These are phyloP conservation scores for Dissostichus mawsoni DNA, from an alignment of 2,113 vertebrate species.

Conservation along the genomic window DNA sequence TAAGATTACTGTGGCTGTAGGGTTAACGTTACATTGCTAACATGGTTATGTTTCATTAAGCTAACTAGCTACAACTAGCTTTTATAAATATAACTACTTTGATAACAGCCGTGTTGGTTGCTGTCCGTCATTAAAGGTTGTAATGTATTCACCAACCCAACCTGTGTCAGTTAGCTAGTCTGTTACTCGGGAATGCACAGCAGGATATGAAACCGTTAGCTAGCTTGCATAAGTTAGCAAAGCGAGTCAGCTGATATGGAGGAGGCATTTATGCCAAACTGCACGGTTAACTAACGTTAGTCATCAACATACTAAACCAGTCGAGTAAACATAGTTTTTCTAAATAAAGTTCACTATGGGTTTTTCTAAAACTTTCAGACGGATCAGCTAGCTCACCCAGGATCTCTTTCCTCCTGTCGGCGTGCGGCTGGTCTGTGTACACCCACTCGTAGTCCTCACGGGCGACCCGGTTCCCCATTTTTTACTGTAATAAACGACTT, in stretches of 20 bases:
- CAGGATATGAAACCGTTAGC: slow-evolving; percentile 56
- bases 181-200: background rate
- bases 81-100: background rate
- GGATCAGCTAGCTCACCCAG: slow-evolving; percentile 85
- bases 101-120: background rate
- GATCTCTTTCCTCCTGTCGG: slow-evolving; percentile 90
- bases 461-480: slow-evolving; percentile 89
- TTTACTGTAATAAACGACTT: background rate
- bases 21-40: background rate
- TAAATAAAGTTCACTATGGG: fast-evolving
- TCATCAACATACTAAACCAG: fast-evolving
- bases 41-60: background rate
- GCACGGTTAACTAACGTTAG: too few species aligned
- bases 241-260: background rate
- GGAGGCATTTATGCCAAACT: fast-evolving
- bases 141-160: background rate
- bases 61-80: background rate
- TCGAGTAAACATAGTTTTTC: background rate
- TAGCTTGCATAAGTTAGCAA: slow-evolving; percentile 8
- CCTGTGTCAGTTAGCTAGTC: background rate
- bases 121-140: too few species aligned
- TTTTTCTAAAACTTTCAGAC: slow-evolving; percentile 1
- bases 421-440: slow-evolving; percentile 95
- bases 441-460: slow-evolving; percentile 96
- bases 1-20: background rate